Percentiles rank a stretch among this genome's conserved stretches.
phyloP scores from a whole-genome alignment of 2,888 invertebrate species.

The Acholoe squamosa region DNA sequence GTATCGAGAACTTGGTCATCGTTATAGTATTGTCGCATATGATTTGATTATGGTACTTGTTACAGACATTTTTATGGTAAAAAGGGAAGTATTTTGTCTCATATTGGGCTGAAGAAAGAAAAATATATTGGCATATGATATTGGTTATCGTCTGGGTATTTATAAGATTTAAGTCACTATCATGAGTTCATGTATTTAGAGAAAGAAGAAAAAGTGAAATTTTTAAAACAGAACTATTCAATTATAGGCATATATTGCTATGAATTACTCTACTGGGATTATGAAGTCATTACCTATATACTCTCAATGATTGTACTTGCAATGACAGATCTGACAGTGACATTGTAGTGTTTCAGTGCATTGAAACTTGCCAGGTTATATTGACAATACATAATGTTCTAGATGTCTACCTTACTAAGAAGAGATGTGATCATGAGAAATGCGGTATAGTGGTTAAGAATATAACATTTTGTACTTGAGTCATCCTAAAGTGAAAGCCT shows the following conservation, averaged over 20 bases:
- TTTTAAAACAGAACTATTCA: not conserved
- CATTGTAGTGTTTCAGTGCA: conserved; percentile 51
- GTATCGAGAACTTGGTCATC: conserved; percentile 53
- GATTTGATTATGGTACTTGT: conserved; percentile 3
- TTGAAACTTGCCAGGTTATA: conserved; percentile 46
- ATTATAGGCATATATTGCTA: conserved; percentile 30
- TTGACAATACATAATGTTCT: conserved; percentile 46
- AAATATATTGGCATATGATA: not conserved
- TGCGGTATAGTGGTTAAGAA: not conserved
- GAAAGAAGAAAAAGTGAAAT: not conserved
- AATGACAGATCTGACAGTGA: conserved; percentile 39
- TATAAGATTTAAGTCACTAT: not conserved
- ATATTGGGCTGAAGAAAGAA: not conserved
- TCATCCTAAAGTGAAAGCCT: conserved; percentile 53
- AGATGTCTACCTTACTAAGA: conserved; percentile 35
- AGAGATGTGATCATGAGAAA: conserved; percentile 42
- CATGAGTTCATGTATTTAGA: conserved; percentile 1
- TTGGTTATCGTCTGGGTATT: too few relatives aligned
- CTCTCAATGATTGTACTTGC: conserved; percentile 22
- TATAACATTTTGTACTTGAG: conserved; percentile 54
- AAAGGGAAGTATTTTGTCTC: not conserved
- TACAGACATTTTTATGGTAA: not conserved
- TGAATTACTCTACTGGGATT: conserved; percentile 49
- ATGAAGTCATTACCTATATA: conserved; percentile 1
- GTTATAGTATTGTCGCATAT: conserved; percentile 48